Conservation (phyloP, 2,113 vertebrate species). For the Clarias batrachus region DNA sequence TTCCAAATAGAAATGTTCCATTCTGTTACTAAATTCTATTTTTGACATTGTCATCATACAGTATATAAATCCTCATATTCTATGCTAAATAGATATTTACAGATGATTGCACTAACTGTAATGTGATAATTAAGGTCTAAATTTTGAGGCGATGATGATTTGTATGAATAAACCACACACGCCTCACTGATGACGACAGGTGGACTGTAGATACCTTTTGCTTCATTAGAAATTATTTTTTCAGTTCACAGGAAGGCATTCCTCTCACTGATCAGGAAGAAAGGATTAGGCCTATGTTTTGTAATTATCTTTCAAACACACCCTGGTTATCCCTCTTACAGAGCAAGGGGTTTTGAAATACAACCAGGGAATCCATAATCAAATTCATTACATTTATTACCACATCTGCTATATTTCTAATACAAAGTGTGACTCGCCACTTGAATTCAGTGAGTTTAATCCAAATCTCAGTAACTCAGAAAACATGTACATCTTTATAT, state of each 20-base stretch:
- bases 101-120: background rate
- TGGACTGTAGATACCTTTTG: background rate
- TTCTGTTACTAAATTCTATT: conserved; percentile 11
- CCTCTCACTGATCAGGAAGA: background rate
- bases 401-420: background rate
- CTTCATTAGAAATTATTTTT: background rate
- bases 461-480: background rate
- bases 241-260: background rate
- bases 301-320: background rate
- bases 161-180: background rate
- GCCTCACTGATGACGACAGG: background rate
- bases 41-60: conserved; percentile 16
- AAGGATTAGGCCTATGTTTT: background rate
- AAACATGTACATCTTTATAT: background rate
- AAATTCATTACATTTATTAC: background rate
- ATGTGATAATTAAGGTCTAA: background rate
- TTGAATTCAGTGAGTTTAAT: background rate
- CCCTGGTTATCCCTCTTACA: background rate
- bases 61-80: conserved; percentile 43
- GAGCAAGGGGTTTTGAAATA: background rate
- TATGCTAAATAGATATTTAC: conserved; percentile 47
- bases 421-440: background rate
- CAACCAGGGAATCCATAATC: background rate
- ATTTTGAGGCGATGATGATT: background rate
- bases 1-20: conserved; percentile 42